These are phyloP conservation scores for Probosciger aterrimus DNA, from an alignment of 2,113 vertebrate species.

Conservation along the genomic window DNA sequence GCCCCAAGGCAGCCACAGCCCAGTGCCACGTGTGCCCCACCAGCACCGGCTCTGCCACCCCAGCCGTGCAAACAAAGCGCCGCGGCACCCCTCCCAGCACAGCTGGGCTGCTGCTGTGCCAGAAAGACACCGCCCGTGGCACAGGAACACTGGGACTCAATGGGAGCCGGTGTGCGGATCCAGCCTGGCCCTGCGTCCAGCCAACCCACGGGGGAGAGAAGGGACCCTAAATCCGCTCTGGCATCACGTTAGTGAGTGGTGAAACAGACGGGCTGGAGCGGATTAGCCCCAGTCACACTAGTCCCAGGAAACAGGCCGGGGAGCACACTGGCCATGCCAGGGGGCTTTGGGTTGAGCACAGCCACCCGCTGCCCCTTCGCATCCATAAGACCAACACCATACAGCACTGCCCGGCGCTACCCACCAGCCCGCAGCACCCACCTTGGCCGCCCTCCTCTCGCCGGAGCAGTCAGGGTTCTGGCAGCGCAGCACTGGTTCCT, in stretches of 20 bases:
- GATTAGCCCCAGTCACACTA: neutral
- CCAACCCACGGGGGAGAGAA: neutral
- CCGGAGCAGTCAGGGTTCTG: slow-evolving; percentile 84
- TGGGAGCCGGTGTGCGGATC: fast-evolving
- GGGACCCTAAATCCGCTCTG: neutral
- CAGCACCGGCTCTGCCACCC: neutral
- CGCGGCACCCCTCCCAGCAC: neutral
- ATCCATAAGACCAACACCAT: fast-evolving
- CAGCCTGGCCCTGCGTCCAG: neutral
- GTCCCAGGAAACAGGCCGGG: neutral
- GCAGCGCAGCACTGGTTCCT: slow-evolving; percentile 83
- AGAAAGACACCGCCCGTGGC: neutral
- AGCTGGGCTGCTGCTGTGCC: fast-evolving
- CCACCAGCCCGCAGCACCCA: slow-evolving; percentile 46
- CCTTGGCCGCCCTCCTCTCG: slow-evolving; percentile 82
- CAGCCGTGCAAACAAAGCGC: neutral
- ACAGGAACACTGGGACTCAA: neutral
- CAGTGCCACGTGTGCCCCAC: neutral
- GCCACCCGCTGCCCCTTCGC: neutral
- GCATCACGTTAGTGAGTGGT: neutral
- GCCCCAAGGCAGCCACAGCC: neutral
- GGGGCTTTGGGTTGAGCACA: too few species aligned
- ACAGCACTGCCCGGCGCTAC: fast-evolving
- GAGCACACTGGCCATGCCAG: neutral
- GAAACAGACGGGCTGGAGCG: neutral